Base-by-base conservation (phyloP, 1,140 invertebrate genomes). In the Tetraneura akinire region DNA sequence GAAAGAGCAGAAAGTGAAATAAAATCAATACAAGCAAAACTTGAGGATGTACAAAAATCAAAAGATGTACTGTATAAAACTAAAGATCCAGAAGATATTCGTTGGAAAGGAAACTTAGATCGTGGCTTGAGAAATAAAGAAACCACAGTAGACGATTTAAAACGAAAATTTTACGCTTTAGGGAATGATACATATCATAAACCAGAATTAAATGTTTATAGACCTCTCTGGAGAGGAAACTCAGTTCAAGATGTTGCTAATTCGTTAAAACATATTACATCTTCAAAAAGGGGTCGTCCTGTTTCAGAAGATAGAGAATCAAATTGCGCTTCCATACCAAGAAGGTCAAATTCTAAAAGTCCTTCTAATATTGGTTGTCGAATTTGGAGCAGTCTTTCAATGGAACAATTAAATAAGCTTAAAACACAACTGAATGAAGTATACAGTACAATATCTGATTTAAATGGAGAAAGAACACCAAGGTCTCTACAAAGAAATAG, bases 111-210 rank as follows among this genome's bases (percentile, higher is more conserved):
- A 80, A 95, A 96, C 83, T 88, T 90, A 62, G 95, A 97, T 83
- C 88, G 90, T 60, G 92, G 93, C 0, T 86, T 98, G 64, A 88
- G 91, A 84, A 90, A 90, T 55, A 95, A 94, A 85, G 92, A 96
- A 84, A 92, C 93, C 84, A 96, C 94, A 0, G 93, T 96, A 0
- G 92, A 94, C 85, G 92, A 96, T 86, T 88, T 97, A 26, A 90
- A 90, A 80, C 90, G 92, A 81, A 89, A 91, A 82, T 93, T 94
- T 82, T 88, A 89, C 83, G 89, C 88, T 84, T 85, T 90, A 1
- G 84, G 86, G 13, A 84, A 85, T 71, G 90, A 90, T 29, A 85
- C 88, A 13, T 84, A 85, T 26, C 51, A 47, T 37, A 81, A 62
- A 53, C 76, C 64, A n/a, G 47, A 73, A 70, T 90, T 89, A 84